Base-by-base conservation (phyloP, 2,888 invertebrate species). In the Luffia ferchaultella region DNA sequence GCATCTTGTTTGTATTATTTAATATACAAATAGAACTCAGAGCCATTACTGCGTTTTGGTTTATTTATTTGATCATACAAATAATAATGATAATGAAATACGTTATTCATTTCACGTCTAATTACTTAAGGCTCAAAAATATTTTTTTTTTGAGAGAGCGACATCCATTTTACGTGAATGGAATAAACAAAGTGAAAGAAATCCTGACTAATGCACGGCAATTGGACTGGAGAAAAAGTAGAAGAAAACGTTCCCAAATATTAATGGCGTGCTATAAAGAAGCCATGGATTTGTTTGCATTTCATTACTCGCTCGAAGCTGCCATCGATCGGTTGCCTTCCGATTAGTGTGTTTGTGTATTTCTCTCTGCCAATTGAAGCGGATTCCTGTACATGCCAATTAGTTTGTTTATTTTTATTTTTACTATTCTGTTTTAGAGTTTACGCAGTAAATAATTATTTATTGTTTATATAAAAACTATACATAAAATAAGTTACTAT, bases 251-350 rank as follows among this genome's bases (percentile, higher is more conserved):
- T 46, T 20, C 20, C 30, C 46, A 30, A 69, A 75, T 75, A 76
- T 72, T 73, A 76, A 77, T 73, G 73, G 65, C 65, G 62, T 58
- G 61, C 66, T 62, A 62, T 68, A 62, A 68, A 65, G 67, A 58
- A 54, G 53, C 20, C 52, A 48, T 50, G 61, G 58, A 61, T 66
- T 62, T 68, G 72, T 73, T 74, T 74, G 69, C 74, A 71, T 72
- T 74, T 74, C 73, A 74, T 75, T 73, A 73, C 63, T 52, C 58
- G 41, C 55, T 53, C 56, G 58, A 57, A 30, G 59, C 58, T 55
- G 53, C 45, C 50, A 54, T 53, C 54, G 52, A 55, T 54, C 51
- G 55, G 5, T 30, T 30, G 30, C 30, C 5, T 30, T 30, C 30
- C 30, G 30, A 30, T 30, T 30, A 12, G 5, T 30, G 30, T 30